Evolutionary conservation across 2,888 invertebrate genomes (phyloP).

Genomic region (Trichopoda pennipes): DNA sequence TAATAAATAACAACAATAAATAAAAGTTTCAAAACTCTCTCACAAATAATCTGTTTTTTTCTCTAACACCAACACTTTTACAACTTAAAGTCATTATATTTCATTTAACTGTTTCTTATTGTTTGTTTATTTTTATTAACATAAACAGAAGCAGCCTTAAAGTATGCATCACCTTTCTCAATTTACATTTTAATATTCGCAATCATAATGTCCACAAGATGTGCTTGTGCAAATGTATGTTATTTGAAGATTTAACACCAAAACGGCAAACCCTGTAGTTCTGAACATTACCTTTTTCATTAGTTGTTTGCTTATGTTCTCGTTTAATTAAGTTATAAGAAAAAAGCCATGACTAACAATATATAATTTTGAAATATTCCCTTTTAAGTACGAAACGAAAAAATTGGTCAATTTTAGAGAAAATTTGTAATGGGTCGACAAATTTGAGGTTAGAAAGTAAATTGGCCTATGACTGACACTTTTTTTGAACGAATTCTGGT

Average conservation of each 20-base stretch:
- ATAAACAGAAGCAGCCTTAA: constrained; percentile 1
- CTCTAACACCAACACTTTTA: neutral
- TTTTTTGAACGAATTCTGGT: too few relatives aligned
- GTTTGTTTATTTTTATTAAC: neutral
- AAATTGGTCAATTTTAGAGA: too few relatives aligned
- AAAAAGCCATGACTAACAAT: too few relatives aligned
- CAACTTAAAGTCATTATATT: constrained; percentile 15
- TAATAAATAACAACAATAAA: neutral
- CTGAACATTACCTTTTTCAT: neutral
- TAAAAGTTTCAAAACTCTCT: neutral
- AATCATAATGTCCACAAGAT: neutral
- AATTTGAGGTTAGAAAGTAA: too few relatives aligned
- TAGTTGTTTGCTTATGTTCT: too few relatives aligned
- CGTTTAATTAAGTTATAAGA: too few relatives aligned
- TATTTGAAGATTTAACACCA: neutral
- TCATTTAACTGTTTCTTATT: neutral
- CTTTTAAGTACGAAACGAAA: too few relatives aligned
- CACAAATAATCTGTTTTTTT: neutral
- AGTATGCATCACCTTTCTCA: neutral
- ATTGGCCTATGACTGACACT: too few relatives aligned
- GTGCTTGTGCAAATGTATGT: neutral
- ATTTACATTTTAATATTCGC: neutral
- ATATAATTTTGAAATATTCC: too few relatives aligned
- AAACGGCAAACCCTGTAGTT: neutral
- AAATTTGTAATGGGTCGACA: too few relatives aligned